These are phyloP conservation scores for Enteromius treurensis DNA, from an alignment of 2,797 vertebrate genomes.

Conservation along the genomic window DNA sequence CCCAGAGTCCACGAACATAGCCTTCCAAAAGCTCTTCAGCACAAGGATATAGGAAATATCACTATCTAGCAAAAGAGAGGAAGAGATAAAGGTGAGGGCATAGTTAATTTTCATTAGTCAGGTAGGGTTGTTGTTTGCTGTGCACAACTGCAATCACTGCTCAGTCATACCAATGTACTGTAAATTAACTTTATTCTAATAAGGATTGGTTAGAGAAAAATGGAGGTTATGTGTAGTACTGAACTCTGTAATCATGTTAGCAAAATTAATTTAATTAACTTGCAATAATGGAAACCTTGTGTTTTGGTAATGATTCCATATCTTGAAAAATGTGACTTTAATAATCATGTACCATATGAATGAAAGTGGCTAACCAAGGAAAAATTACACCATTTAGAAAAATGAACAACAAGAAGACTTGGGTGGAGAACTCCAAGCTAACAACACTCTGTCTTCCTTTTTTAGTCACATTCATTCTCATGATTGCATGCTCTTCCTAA, in stretches of 20 bases:
- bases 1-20: conserved; percentile 77
- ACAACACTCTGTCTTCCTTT: background rate
- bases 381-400: background rate
- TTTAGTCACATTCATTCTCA: conserved; percentile 54
- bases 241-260: conserved; percentile 1
- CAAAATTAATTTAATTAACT: background rate
- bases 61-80: background rate
- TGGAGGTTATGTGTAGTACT: background rate
- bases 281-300: background rate
- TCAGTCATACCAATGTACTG: background rate
- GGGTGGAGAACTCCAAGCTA: conserved; percentile 3
- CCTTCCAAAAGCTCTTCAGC: conserved; percentile 30
- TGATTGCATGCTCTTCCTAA: conserved; percentile 24
- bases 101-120: background rate
- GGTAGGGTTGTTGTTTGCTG: conserved; percentile 10
- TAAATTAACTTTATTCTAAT: background rate
- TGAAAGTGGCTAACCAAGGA: background rate
- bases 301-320: background rate
- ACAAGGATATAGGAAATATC: conserved; percentile 20
- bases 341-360: background rate
- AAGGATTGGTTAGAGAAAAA: background rate
- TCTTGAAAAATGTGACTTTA: background rate
- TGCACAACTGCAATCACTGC: conserved; percentile 25
- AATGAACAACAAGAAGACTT: background rate
- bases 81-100: conserved; percentile 36